Percentiles rank a stretch among this genome's conserved stretches.
Conservation (phyloP, 2,888 invertebrate species). For the Eledona agricola region DNA sequence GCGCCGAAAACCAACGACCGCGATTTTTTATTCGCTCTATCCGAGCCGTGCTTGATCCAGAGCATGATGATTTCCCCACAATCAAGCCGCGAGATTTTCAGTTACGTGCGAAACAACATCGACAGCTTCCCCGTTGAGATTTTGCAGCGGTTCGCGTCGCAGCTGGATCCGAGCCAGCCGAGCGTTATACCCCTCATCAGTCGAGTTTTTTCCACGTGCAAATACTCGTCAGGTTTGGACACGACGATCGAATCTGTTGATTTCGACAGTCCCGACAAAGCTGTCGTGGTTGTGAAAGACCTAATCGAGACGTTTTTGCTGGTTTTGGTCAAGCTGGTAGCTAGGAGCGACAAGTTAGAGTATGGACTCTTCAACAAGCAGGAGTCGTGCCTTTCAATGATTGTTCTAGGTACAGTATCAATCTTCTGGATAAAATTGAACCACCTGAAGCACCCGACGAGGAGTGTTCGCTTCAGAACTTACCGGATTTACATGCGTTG, state of each 20-base stretch:
- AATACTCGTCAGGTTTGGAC: conserved; percentile 62
- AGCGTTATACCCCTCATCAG: conserved; percentile 62
- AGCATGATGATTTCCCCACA: conserved; percentile 57
- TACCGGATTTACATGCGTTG: conserved; percentile 61
- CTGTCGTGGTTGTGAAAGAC: conserved; percentile 58
- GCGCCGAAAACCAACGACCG: conserved; percentile 51
- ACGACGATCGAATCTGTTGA: conserved; percentile 65
- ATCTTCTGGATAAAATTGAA: conserved; percentile 51
- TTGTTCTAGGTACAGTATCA: conserved; percentile 52
- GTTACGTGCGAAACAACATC: conserved; percentile 54
- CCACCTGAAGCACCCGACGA: conserved; percentile 44
- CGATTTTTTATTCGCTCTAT: conserved; percentile 58
- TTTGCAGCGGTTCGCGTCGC: conserved; percentile 63
- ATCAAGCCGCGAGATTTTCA: conserved; percentile 55
- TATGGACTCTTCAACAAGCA: conserved; percentile 25
- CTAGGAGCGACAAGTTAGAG: conserved; percentile 55
- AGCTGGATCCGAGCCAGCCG: conserved; percentile 72
- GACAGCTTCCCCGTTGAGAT: conserved; percentile 54
- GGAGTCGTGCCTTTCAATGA: too few relatives aligned
- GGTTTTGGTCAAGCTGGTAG: conserved; percentile 62
- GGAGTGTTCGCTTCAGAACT: conserved; percentile 54
- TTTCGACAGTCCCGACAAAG: conserved; percentile 54
- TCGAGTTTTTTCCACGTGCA: conserved; percentile 54
- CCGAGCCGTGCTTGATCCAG: conserved; percentile 59
- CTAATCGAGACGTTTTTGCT: conserved; percentile 65